phyloP scores from a whole-genome alignment of 1,140 invertebrate species.

The Atta colombica region DNA sequence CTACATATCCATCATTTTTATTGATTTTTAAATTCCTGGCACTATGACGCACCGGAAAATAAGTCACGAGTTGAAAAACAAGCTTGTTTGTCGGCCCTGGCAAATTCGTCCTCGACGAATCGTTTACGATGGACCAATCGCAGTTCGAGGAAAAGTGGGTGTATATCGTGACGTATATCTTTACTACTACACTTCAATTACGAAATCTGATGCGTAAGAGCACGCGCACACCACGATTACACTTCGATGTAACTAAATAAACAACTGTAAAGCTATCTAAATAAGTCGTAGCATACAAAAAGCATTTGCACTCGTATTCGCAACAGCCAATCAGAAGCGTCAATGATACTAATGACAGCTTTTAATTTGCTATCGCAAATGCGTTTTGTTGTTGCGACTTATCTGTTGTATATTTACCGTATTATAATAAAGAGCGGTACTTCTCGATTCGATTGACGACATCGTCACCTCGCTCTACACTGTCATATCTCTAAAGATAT shows the following conservation, averaged over 20 bases:
- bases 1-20: background rate
- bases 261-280: background rate
- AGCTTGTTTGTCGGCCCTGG: conserved; percentile 43
- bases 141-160: conserved; percentile 3
- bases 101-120: background rate
- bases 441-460: conserved; percentile 2
- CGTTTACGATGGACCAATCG: conserved; percentile 32
- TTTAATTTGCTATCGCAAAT: too few relatives aligned
- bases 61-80: conserved; percentile 37
- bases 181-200: conserved; percentile 44
- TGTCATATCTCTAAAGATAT: background rate
- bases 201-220: conserved; percentile 38
- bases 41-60: conserved; percentile 18
- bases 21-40: background rate
- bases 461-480: background rate
- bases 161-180: conserved; percentile 30
- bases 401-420: background rate
- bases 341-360: too few relatives aligned
- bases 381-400: too few relatives aligned
- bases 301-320: too few relatives aligned
- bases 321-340: too few relatives aligned
- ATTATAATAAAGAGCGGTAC: background rate
- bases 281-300: too few relatives aligned
- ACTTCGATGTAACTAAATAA: background rate
- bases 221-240: background rate